Evolutionary conservation across 2,888 invertebrate species (phyloP).

Genomic region (Zygogramma bicolorata): DNA sequence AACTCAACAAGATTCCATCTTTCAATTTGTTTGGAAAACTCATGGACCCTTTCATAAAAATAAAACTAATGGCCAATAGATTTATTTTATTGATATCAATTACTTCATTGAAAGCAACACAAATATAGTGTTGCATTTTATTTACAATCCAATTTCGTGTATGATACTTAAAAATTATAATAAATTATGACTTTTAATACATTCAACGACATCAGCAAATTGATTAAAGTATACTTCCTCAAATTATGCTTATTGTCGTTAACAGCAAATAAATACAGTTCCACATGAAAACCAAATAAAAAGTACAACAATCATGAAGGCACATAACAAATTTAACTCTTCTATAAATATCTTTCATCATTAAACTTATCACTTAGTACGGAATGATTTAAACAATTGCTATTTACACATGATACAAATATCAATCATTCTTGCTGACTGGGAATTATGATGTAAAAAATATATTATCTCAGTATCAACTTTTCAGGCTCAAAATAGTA

Average conservation of each 20-base stretch:
- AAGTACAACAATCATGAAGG: constrained; percentile 48
- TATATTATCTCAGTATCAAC: neutral
- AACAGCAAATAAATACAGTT: neutral
- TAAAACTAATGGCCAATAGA: neutral
- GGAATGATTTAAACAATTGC: constrained; percentile 45
- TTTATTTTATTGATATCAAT: neutral
- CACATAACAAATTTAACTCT: constrained; percentile 50
- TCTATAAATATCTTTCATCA: constrained; percentile 37
- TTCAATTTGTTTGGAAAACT: too few relatives aligned
- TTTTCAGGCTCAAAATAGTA: neutral
- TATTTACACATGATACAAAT: constrained; percentile 31
- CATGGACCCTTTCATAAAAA: too few relatives aligned
- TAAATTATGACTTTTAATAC: constrained; percentile 13
- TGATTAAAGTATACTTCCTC: neutral
- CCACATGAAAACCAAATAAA: constrained; percentile 14
- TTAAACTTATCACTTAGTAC: constrained; percentile 47
- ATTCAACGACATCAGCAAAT: constrained; percentile 8
- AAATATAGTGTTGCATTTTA: constrained; percentile 17
- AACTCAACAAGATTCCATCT: too few relatives aligned
- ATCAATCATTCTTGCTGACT: neutral
- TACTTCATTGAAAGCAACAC: constrained; percentile 7
- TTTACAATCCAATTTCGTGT: constrained; percentile 17
- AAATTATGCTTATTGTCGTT: constrained; percentile 4
- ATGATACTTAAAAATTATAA: constrained; percentile 16
- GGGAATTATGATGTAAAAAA: neutral